These are phyloP conservation scores for Troilus luridus DNA, from an alignment of 2,888 invertebrate genomes.

Conservation along the genomic window DNA sequence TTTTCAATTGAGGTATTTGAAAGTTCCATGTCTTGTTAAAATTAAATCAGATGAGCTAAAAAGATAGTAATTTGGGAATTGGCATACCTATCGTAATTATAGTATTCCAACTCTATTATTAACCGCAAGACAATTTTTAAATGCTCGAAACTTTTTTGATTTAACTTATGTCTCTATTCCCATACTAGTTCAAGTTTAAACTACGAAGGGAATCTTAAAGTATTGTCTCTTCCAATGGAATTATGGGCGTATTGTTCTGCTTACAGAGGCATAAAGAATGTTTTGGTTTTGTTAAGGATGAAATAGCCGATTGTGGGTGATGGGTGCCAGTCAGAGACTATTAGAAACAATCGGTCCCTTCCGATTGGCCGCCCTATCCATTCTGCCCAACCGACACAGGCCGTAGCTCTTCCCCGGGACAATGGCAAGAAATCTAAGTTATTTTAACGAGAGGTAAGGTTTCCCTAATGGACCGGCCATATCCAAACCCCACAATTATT, in stretches of 20 bases:
- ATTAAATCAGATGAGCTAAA: too few species aligned
- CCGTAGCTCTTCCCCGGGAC: constrained; percentile 36
- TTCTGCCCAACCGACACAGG: neutral
- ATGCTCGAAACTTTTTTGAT: too few species aligned
- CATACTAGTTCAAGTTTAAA: neutral
- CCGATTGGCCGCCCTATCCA: constrained; percentile 1
- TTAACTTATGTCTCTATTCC: too few species aligned
- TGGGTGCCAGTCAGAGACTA: constrained; percentile 11
- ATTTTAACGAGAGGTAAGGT: constrained; percentile 40
- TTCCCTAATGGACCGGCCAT: constrained; percentile 36
- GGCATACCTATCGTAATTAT: too few species aligned
- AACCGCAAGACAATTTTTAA: too few species aligned
- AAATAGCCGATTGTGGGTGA: constrained; percentile 25
- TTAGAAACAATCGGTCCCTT: constrained; percentile 16
- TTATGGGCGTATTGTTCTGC: constrained; percentile 5
- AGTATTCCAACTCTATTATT: too few species aligned
- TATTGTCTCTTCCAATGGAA: neutral
- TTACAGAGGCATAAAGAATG: constrained; percentile 11
- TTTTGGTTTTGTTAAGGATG: constrained; percentile 13
- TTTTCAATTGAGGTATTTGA: too few species aligned
- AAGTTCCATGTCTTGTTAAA: too few species aligned
- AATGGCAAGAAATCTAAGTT: constrained; percentile 43
- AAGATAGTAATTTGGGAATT: too few species aligned
- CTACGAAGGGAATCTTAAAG: neutral
- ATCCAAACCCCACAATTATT: neutral